phyloP scores from a whole-genome alignment of 2,113 vertebrate genomes.

The Panthera leo region DNA sequence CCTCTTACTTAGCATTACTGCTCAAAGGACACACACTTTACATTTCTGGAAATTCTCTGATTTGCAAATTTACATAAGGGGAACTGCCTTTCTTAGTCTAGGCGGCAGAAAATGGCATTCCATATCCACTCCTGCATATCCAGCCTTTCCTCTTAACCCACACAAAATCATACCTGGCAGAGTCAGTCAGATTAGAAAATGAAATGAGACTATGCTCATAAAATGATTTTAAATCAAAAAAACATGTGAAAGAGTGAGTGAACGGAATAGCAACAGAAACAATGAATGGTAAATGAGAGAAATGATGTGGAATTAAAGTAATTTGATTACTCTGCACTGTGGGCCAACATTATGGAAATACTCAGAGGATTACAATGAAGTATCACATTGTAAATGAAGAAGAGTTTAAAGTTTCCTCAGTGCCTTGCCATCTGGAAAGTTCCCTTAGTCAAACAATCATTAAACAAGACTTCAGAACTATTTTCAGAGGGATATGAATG shows the following conservation, averaged over 20 bases:
- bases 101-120: slow-evolving; percentile 43
- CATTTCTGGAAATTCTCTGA: slow-evolving; percentile 39
- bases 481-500: background rate
- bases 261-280: background rate
- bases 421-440: background rate
- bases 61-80: slow-evolving; percentile 29
- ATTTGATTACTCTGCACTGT: background rate
- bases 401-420: background rate
- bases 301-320: background rate
- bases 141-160: background rate
- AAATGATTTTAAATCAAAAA: slow-evolving; percentile 35
- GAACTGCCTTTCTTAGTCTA: background rate
- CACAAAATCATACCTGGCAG: background rate
- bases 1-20: slow-evolving; percentile 26
- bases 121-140: background rate
- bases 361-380: background rate
- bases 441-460: background rate
- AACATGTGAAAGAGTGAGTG: background rate
- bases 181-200: background rate
- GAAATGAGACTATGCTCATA: background rate
- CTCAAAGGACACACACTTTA: slow-evolving; percentile 32
- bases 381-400: background rate
- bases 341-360: background rate
- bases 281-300: background rate
- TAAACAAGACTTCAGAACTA: background rate